Base-by-base conservation (phyloP, 2,888 invertebrate genomes). In the Arrhopalites spinosus region DNA sequence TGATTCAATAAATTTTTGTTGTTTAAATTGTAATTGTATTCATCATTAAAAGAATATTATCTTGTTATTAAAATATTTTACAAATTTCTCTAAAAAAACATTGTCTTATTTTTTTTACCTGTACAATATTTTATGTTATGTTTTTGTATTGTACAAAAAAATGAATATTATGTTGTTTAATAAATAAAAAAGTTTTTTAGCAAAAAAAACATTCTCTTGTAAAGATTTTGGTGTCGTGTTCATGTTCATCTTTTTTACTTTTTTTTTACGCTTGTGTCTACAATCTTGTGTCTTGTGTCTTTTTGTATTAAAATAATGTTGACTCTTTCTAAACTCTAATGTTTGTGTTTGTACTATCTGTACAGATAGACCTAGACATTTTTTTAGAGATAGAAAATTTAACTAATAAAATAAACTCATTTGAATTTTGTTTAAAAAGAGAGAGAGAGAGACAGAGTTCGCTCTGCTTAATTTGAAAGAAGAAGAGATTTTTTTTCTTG, bases 401-500 rank as follows among this genome's bases (percentile, higher is more conserved):
- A 11, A 29, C 25, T 64, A 64, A 0, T 15, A 30, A 1, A n/a
- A 59, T n/a, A 2, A 13, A 27, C n/a, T 30, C 36, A 64, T 64
- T 64, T 64, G 13, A 64, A 30, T 30, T 64, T 64, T 64, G n/a
- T 23, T n/a, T 53, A 23, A 17, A 11, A 50, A 15, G 3, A 50
- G 2, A 50, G 20, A 3, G 8, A 50, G 3, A n/a, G 50, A 50
- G 15, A 50, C 45, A 53, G 15, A 23, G 23, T n/a, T 30, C 29
- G 36, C 36, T 64, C 30, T 30, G 36, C 29, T 63, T 63, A 27
- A 64, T 64, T 64, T 17, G 36, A 64, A 64, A 17, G 5, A 36
- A 23, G 47, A 47, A 47, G n/a, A 47, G 47, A 2, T n/a, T 47
- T 17, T 2, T 8, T 53, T 53, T 53, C n/a, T 53, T n/a, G 17